These are phyloP conservation scores for Phocides pigmalion DNA, from an alignment of 1,140 invertebrate species.

Conservation along the genomic window DNA sequence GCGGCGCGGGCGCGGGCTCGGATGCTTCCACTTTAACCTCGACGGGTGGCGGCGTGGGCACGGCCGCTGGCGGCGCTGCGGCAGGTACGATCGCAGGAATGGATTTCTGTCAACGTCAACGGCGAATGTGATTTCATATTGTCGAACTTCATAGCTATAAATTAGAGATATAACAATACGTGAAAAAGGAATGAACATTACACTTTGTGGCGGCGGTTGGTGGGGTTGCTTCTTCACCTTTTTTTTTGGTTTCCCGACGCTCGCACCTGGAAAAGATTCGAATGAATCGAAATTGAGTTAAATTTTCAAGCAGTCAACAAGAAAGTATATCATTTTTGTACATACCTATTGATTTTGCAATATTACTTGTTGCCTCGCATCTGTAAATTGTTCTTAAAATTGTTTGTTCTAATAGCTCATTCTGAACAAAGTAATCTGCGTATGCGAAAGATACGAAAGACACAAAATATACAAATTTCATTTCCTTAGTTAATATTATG, in stretches of 20 bases:
- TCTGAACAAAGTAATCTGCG: neutral
- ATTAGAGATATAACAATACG: neutral
- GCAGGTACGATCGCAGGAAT: slow-evolving; percentile 40
- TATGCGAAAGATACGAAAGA: neutral
- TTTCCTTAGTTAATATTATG: no score
- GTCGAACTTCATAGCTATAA: neutral
- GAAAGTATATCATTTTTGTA: slow-evolving; percentile 1
- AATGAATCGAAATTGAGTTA: slow-evolving; percentile 1
- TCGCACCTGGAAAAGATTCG: slow-evolving; percentile 59
- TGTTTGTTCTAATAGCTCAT: neutral
- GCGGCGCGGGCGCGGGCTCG: no score
- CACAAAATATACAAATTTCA: no score
- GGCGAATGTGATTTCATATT: neutral
- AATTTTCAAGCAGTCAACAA: neutral
- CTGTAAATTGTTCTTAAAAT: neutral
- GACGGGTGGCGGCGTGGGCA: no score
- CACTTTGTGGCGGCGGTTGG: slow-evolving; percentile 56
- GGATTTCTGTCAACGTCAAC: neutral
- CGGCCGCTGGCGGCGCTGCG: slow-evolving; percentile 10
- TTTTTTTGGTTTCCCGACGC: slow-evolving; percentile 74
- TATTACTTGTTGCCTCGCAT: neutral
- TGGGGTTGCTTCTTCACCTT: slow-evolving; percentile 75
- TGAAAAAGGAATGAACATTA: slow-evolving; percentile 49
- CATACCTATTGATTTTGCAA: slow-evolving; percentile 29
- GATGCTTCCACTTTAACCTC: no score